Base-by-base conservation (phyloP, 2,113 vertebrate genomes). In the Gobiocypris rarus region DNA sequence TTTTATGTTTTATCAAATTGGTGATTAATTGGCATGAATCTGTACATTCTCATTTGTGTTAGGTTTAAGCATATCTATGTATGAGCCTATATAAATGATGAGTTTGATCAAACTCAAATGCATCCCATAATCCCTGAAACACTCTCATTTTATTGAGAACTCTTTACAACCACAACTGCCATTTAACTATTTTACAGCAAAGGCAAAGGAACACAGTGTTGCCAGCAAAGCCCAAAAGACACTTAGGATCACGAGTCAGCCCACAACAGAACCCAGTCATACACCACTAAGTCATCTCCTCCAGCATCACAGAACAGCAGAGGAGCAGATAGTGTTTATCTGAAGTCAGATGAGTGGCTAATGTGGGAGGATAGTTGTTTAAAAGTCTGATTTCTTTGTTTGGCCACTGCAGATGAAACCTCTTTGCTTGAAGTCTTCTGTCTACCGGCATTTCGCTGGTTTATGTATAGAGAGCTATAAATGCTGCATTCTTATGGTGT, bases 191-290 rank as follows among this genome's bases (percentile, higher is more conserved):
- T 59, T 41, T n/a, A 41, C 52, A 59, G 75, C 10, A 50, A 56
- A 48, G 17, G 26, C 78, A 81, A 54, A 70, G 41, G 41, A 80
- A 28, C 58, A 56, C 6, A 4, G 17, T 59, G 73, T 75, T 67
- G 69, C 71, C 78, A 67, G 17, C 26, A 75, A 85, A 78, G 78
- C 63, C 15, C 43, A 93, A 91, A 91, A 77, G 91, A 91, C 90
- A 90, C 88, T 92, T 89, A 90, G 75, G 88, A 89, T 88, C 91
- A 91, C 91, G 87, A 91, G 84, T 91, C 89, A 92, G 90, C 85
- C 70, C 87, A 88, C 86, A 87, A 85, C 77, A 1, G 63, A 61
- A 83, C 85, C 83, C 86, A 88, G 87, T 85, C 83, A 89, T 76
- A 73, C 43, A 74, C 65, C 77, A 19, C 52, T 38, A 65, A 73